Conservation (phyloP, 2,113 vertebrate genomes). For the Mugil cephalus region DNA sequence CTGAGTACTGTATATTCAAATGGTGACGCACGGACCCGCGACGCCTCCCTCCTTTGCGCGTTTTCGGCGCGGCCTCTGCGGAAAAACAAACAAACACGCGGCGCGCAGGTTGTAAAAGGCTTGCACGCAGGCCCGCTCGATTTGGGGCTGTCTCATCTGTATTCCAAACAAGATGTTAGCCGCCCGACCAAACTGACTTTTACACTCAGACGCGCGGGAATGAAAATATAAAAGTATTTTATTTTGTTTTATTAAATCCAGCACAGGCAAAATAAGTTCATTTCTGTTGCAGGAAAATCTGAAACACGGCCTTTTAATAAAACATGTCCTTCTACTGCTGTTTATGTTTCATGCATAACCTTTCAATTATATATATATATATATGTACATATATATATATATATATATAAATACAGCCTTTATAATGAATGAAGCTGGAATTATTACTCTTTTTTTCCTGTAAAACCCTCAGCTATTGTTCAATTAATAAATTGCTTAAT, state of each 20-base stretch:
- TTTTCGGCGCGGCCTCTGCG: neutral
- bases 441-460: too few relatives aligned
- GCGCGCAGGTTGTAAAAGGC: slow-evolving; percentile 1
- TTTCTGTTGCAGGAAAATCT: neutral
- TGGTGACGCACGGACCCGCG: slow-evolving; percentile 31
- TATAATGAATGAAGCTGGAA: neutral
- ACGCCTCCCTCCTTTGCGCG: slow-evolving; percentile 17
- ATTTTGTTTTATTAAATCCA: too few relatives aligned
- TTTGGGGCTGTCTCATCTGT: slow-evolving; percentile 46
- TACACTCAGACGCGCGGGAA: slow-evolving; percentile 35
- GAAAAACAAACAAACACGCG: slow-evolving; percentile 15
- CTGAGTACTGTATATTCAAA: slow-evolving; percentile 38
- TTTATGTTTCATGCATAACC: neutral
- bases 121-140: neutral
- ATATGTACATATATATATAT: neutral
- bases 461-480: too few relatives aligned
- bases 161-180: slow-evolving; percentile 61
- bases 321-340: neutral
- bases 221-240: too few relatives aligned
- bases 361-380: neutral
- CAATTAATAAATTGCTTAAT: too few relatives aligned
- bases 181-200: slow-evolving; percentile 17
- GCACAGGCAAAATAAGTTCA: neutral
- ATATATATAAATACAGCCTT: neutral
- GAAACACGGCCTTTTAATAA: neutral